Base-by-base conservation (phyloP, 2,888 invertebrate species). In the Aphidius colemani region DNA sequence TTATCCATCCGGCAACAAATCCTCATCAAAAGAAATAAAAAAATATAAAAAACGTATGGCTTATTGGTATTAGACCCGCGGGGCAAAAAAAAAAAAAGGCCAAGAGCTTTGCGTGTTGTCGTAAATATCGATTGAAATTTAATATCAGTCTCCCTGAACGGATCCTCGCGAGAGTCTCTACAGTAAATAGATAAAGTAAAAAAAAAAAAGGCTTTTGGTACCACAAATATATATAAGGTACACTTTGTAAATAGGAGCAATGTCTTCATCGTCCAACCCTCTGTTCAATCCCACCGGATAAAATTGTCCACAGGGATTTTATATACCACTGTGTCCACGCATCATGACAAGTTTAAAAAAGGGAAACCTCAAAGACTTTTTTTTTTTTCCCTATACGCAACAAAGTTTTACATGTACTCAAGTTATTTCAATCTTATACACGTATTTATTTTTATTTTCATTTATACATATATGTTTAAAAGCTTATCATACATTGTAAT, bases 91-190 rank as follows among this genome's bases (percentile, higher is more conserved):
- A n/a, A 53, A 30, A 46, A 39, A 53, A 44, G 56, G 55, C 45
- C 59, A 57, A 53, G 45, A 59, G 18, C 44, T 53, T 55, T 56
- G 64, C 45, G 67, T 62, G 65, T 51, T 75, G 30, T 30, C 30
- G 30, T 30, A 30, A 30, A 30, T 30, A 79, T 79, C 77, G 78
- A 79, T 79, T 79, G 78, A 79, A 79, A 79, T 79, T 79, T 79
- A 79, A 79, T 79, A 79, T 77, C 76, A 73, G 67, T 71, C 30
- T 75, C 75, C 72, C 72, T 67, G 66, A 66, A 69, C 63, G 60
- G 60, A 57, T 48, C 71, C 68, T 65, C 59, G 66, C 61, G 66
- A 68, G 73, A 69, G 74, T 74, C 74, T 69, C 74, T 69, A 72
- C 67, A 72, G 77, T 74, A 79, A 79, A 79, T 78, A 78, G 70